Conservation (phyloP, 2,113 vertebrate species). For the Brachirus orientalis region DNA sequence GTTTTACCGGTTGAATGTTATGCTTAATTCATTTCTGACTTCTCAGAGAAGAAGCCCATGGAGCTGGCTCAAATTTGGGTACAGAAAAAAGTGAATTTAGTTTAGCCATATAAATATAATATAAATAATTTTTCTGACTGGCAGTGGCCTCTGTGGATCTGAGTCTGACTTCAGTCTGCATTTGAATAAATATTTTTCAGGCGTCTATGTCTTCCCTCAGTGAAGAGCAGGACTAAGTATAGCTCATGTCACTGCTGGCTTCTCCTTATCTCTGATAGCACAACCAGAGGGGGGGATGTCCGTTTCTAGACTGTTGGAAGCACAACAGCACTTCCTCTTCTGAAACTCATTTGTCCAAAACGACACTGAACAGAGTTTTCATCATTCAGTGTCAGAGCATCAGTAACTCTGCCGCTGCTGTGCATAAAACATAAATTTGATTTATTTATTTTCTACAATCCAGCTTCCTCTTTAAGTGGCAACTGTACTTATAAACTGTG, state of each 20-base stretch:
- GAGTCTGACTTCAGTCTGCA: constrained; percentile 6
- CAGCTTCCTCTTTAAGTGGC: neutral
- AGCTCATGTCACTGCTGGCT: constrained; percentile 39
- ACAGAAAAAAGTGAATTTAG: no score
- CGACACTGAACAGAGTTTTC: neutral
- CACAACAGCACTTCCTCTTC: constrained; percentile 38
- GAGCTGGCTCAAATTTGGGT: no score
- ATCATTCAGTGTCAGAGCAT: neutral
- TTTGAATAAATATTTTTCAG: constrained; percentile 34
- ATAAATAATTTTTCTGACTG: no score
- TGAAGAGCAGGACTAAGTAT: constrained; percentile 68
- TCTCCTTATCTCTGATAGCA: constrained; percentile 72
- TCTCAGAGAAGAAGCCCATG: no score
- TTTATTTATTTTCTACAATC: neutral
- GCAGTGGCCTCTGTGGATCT: constrained; percentile 12
- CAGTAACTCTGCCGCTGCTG: neutral
- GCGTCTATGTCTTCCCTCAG: constrained; percentile 27
- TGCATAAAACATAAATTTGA: neutral
- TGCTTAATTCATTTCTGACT: no score
- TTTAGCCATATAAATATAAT: no score
- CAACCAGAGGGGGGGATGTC: constrained; percentile 35
- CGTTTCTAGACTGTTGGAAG: neutral
- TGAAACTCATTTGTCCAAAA: constrained; percentile 2
- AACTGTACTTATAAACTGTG: no score
- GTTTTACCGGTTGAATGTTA: no score